Base-by-base conservation (phyloP, 2,113 vertebrate genomes). In the Rhadina sibilatrix region DNA sequence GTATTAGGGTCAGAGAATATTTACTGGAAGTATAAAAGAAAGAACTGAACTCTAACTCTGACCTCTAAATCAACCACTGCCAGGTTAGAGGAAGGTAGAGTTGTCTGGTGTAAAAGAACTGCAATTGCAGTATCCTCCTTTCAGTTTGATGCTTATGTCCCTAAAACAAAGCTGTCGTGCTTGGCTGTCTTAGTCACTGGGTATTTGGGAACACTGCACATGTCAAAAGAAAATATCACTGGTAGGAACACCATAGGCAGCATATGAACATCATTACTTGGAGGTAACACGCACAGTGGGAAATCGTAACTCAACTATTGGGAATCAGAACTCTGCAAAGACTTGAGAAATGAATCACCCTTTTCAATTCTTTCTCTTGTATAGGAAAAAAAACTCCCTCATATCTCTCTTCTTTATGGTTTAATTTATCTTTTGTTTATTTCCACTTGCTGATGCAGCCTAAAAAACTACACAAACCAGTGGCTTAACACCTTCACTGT, bases 191-290 rank as follows among this genome's bases (percentile, higher is more conserved):
- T 85, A 90, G 85, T 96, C 90, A 79, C 42, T 18, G n/a, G 44
- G 42, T 57, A 25, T 81, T 75, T 93, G 37, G 79, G 90, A 91
- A 83, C 59, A 40, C 31, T 72, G 46, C 46, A 49, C 44, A 44
- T 69, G 70, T 37, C 88, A 69, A 37, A 72, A 79, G 78, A 87
- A 93, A 94, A 78, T 75, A 56, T 68, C 70, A 75, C 24, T 56
- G 31, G 15, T 49, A 69, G 53, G 56, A 95, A 37, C 28, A 83
- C 63, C 49, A 69, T 0, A 54, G 59, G 9, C 70, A 90, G 70
- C 47, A 83, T 24, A 77, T 15, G 31, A 90, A 79, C 56, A 50
- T n/a, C 66, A 69, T 61, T 69, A 83, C 57, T 90, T 37, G 42
- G 79, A 85, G 50, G 50, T 70, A 83, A 69, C 63, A 57, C 2